Base-by-base conservation (phyloP, 2,888 invertebrate genomes). In the Acleris holmiana region DNA sequence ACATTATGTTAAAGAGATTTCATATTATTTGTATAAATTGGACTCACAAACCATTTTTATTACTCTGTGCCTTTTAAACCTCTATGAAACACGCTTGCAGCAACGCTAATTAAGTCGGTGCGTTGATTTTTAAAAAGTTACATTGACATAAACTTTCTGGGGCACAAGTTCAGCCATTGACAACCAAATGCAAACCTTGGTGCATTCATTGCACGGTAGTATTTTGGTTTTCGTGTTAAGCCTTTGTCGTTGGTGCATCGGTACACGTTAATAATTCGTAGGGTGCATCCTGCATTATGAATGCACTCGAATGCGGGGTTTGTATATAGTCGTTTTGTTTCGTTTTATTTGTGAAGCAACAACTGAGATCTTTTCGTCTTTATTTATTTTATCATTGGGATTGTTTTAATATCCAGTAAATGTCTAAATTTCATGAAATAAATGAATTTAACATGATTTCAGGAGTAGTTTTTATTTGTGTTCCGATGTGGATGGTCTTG, bases 231-330 rank as follows among this genome's bases (percentile, higher is more conserved):
- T 72, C 67, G 68, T 74, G 76, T 74, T 74, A 72, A 73, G 71
- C 71, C 68, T 64, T 57, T 57, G 67, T 57, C 70, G 7, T 25
- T 29, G 73, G 71, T 77, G 75, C 76, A 77, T 73, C 71, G 75
- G 71, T 69, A 69, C 71, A 68, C 74, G 75, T 78, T 77, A 76
- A 77, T 80, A 76, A 78, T 78, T 73, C 74, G 40, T 41, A 29
- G 55, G 61, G 29, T 25, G 50, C 71, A 73, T 71, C 70, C 69
- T 74, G 73, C 69, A 72, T 70, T 70, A 69, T 73, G 69, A 66
- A 69, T 68, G 70, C 71, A 69, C 70, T 70, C 66, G 68, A 61
- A 47, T 23, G 54, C 61, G 25, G 35, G 61, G 40, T 61, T 53
- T 47, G 54, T 54, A 54, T 41, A 47, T 40, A 47, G 54, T 54